Percentiles rank a stretch among this genome's conserved stretches.
Conservation (phyloP, 2,113 vertebrate species). For the Haemorhous mexicanus region DNA sequence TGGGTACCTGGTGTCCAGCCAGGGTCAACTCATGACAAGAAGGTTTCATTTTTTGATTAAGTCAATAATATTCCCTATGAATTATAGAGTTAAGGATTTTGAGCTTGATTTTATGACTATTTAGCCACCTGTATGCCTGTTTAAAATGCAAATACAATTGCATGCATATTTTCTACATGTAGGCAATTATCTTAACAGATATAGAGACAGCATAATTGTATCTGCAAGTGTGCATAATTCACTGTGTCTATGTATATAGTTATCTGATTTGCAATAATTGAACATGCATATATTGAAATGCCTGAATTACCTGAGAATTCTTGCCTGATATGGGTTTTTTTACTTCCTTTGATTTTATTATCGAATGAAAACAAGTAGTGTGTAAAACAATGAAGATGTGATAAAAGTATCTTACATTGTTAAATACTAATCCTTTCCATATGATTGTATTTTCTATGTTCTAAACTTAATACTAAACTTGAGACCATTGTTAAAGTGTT, state of each 20-base stretch:
- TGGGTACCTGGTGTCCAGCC: background rate
- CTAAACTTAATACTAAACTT: background rate
- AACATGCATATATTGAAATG: background rate
- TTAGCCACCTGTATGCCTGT: background rate
- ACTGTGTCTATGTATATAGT: background rate
- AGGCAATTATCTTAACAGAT: background rate
- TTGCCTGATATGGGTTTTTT: background rate
- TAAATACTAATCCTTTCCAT: background rate
- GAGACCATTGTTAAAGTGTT: background rate
- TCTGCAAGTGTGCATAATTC: conserved; percentile 20
- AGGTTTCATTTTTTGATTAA: background rate
- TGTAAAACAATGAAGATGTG: background rate
- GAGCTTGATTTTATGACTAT: background rate
- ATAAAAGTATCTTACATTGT: background rate
- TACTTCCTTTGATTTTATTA: background rate
- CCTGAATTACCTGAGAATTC: background rate
- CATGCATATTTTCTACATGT: background rate
- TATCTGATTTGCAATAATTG: conserved; percentile 10
- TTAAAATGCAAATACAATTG: conserved; percentile 38
- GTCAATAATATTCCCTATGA: background rate
- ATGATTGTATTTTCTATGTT: background rate
- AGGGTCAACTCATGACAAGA: rapidly evolving
- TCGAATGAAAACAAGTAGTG: background rate
- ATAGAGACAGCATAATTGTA: background rate
- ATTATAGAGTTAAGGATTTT: background rate